Evolutionary conservation across 2,797 vertebrate species (phyloP).

Genomic region (Pangasius macronema): DNA sequence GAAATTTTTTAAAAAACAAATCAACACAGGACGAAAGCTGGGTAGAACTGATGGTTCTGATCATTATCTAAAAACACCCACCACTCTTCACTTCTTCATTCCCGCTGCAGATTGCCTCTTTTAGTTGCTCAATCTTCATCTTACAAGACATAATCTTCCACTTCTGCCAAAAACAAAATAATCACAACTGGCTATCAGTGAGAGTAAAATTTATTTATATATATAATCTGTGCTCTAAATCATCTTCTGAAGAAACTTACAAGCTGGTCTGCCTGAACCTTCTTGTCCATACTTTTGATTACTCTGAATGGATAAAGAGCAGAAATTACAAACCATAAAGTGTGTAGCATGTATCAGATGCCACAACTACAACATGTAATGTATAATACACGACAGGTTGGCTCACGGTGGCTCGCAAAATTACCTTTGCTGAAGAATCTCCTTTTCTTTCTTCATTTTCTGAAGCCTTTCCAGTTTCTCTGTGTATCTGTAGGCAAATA

Average conservation of each 20-base stretch:
- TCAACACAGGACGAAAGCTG: not conserved
- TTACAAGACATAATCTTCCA: conserved; percentile 98
- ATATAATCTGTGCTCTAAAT: not conserved
- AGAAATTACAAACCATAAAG: not conserved
- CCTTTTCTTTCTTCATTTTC: conserved; percentile 84
- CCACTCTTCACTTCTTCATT: conserved; percentile 86
- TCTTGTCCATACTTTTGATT: conserved; percentile 85
- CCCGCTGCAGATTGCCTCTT: conserved; percentile 87
- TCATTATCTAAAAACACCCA: conserved; percentile 69
- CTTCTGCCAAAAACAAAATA: conserved; percentile 77
- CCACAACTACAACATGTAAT: not conserved
- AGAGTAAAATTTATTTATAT: not conserved
- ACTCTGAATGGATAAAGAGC: conserved; percentile 73
- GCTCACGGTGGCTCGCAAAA: conserved; percentile 44
- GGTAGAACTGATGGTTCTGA: not conserved
- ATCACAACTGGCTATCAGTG: not conserved
- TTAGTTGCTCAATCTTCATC: conserved; percentile 93
- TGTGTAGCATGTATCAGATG: too few species aligned
- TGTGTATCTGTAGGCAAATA: conserved; percentile 75
- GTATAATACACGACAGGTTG: not conserved
- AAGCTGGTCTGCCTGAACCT: conserved; percentile 86
- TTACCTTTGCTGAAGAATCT: conserved; percentile 90
- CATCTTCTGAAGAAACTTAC: conserved; percentile 71
- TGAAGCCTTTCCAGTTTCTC: conserved; percentile 89
- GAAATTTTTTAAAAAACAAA: not conserved